Base-by-base conservation (phyloP, 2,113 vertebrate species). In the Microcebus ravelobensis region DNA sequence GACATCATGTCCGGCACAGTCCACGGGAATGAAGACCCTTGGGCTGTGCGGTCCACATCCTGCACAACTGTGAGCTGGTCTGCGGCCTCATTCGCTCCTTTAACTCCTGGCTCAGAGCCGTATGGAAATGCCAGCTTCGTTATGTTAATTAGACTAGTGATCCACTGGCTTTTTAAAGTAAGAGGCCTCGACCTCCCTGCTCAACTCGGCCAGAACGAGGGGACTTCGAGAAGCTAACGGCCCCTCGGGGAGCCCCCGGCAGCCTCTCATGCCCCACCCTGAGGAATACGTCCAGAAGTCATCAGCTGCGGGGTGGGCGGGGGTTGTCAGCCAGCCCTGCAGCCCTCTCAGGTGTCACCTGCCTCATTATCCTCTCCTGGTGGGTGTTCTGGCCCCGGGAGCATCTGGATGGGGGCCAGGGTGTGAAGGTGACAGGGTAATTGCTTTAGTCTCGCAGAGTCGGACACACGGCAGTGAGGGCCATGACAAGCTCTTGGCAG, bases 1-100 rank as follows among this genome's bases (percentile, higher is more conserved):
- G 20, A 12, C 15, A 0, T 27, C 79, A 10, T 25, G 7, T 59
- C 79, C 6, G 20, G 65, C 45, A 23, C 2, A 2, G 27, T 36
- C 57, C 18, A 2, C 0, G 25, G 36, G 29, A 79, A 42, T 9
- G 7, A 36, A 21, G 18, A 10, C 5, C 1, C 5, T 2, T 1
- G 1, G 36, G 39, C 7, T 21, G 15, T 4, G 11, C 48, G 6
- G 2, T 39, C 8, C 8, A 20, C 21, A n/a, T 3, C 5, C 6
- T 29, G 25, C 52, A 71, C 81, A 55, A n/a, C 48, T 20, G 68
- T 8, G 23, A 67, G 39, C 57, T 61, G 1, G 55, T 8, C 17
- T 17, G 21, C 6, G 52, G 36, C 27, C 52, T 71, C 74, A 8
- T 6, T 8, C 10, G 55, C 73, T 90, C 42, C 50, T 39, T 23